phyloP scores from a whole-genome alignment of 2,797 vertebrate species.

The Cygnus olor region DNA sequence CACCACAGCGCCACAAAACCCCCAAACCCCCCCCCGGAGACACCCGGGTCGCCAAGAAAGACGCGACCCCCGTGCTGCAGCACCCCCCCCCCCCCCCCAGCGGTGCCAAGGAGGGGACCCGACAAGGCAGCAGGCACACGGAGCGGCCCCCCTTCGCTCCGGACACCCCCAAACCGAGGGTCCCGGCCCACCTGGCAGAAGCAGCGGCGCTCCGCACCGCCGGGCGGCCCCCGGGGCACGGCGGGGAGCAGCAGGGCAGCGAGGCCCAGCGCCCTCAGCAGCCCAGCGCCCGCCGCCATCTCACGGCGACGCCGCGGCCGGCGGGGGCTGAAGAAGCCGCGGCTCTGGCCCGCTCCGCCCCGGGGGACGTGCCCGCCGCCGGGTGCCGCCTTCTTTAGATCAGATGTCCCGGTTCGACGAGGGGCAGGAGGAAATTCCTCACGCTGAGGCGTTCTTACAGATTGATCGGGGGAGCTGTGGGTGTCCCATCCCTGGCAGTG shows the following conservation, averaged over 20 bases:
- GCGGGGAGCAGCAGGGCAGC: neutral
- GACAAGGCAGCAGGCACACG: accelerated
- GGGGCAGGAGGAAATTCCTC: too few relatives aligned
- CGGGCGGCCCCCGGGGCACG: neutral
- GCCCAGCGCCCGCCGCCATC: neutral
- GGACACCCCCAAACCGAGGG: neutral
- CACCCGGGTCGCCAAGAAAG: neutral
- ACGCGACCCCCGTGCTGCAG: neutral
- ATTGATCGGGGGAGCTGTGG: too few relatives aligned
- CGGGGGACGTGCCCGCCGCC: neutral
- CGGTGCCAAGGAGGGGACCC: neutral
- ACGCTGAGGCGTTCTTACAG: too few relatives aligned
- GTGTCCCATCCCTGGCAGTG: accelerated
- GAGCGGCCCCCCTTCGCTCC: too few relatives aligned
- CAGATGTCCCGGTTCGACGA: too few relatives aligned
- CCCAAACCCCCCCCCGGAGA: neutral
- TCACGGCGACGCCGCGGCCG: neutral
- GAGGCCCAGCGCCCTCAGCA: neutral
- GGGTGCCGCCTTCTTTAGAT: too few relatives aligned
- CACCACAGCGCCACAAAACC: accelerated
- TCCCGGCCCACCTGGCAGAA: constrained; percentile 47
- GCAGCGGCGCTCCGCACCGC: constrained; percentile 31
- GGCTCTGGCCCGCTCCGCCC: neutral
- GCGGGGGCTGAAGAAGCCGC: constrained; percentile 33
- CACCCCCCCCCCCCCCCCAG: neutral